Evolutionary conservation across 2,888 invertebrate genomes (phyloP).

Genomic region (Drosophila lacicola): DNA sequence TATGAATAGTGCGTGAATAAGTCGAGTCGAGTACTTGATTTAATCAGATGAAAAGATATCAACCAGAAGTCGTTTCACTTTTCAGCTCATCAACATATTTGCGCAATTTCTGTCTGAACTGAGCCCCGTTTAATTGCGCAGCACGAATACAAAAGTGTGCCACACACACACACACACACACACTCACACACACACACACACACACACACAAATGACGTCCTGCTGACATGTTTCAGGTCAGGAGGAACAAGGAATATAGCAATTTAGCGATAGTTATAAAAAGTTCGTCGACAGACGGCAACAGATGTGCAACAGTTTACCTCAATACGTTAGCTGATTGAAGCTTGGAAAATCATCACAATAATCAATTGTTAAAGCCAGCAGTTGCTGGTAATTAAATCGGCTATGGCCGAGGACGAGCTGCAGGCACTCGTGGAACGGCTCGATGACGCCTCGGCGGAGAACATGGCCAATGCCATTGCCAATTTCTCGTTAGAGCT

Average conservation of each 20-base stretch:
- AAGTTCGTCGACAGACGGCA: slow-evolving; percentile 16
- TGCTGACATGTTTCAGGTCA: slow-evolving; percentile 36
- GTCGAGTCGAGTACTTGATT: slow-evolving; percentile 19
- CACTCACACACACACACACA: background rate
- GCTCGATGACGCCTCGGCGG: slow-evolving; percentile 60
- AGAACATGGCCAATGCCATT: slow-evolving; percentile 67
- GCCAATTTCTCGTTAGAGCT: slow-evolving; percentile 79
- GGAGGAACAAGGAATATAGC: slow-evolving; percentile 5
- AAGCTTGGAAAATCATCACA: slow-evolving; percentile 4
- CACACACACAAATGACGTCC: slow-evolving; percentile 29
- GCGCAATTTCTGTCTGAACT: slow-evolving; percentile 34
- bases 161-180: slow-evolving; percentile 26
- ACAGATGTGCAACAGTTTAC: slow-evolving; percentile 27
- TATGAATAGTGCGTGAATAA: slow-evolving; percentile 42
- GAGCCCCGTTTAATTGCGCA: slow-evolving; percentile 64
- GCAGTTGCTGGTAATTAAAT: background rate
- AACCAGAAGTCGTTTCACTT: slow-evolving; percentile 22
- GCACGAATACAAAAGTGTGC: slow-evolving; percentile 40
- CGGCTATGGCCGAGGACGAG: slow-evolving; percentile 74
- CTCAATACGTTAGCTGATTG: slow-evolving; percentile 3
- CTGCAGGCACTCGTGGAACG: slow-evolving; percentile 71
- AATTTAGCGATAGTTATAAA: slow-evolving; percentile 21
- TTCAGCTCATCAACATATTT: slow-evolving; percentile 48
- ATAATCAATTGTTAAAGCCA: background rate
- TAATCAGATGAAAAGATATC: slow-evolving; percentile 40